Evolutionary conservation across 2,113 vertebrate species (phyloP), one percentile per base, ranked within the genome.

Genomic region (Triplophysa rosa): DNA sequence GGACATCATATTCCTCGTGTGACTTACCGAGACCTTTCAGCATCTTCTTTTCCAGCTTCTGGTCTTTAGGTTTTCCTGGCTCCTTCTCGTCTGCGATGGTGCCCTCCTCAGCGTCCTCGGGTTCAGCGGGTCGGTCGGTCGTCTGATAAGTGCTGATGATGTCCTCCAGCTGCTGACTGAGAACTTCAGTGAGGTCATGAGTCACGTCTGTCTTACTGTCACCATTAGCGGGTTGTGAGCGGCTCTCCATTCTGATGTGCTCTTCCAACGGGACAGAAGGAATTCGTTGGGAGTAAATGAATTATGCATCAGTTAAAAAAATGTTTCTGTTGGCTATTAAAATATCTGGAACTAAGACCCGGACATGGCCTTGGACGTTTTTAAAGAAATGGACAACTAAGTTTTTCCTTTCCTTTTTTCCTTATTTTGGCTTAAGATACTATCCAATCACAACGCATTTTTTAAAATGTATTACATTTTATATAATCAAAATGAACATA

Each of bases 21-120:
- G 23, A 40, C 85, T 81, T 67, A 91, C 92, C 92, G 65, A 93
- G 88, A 70, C 89, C 90, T 88, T 98, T 99, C 11, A 99, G 90
- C 84, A 96, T 95, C 93, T 98, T 99, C 91, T 97, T 99, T 87
- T 98, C 97, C 80, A 92, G 77, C 86, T 95, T 99, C 91, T 96
- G 95, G 56, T 98, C 96, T 89, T 95, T 97, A 85, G 90, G 91
- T 70, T 84, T 0, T 0, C 89, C 85, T 40, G 91, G 13, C n/a
- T 94, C 94, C 84, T 92, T 95, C 37, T 78, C 79, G 77, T 82
- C 79, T 1, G 67, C 78, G 82, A 88, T 88, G 72, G 62, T 91
- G 52, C 92, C 93, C 8, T 91, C 85, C 19, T 95, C 95, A 14
- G 72, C 29, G 67, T 93, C 95, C 80, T 93, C 93, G 17, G 87